Conservation (phyloP, 2,888 invertebrate species). For the Eristalis tenax region DNA sequence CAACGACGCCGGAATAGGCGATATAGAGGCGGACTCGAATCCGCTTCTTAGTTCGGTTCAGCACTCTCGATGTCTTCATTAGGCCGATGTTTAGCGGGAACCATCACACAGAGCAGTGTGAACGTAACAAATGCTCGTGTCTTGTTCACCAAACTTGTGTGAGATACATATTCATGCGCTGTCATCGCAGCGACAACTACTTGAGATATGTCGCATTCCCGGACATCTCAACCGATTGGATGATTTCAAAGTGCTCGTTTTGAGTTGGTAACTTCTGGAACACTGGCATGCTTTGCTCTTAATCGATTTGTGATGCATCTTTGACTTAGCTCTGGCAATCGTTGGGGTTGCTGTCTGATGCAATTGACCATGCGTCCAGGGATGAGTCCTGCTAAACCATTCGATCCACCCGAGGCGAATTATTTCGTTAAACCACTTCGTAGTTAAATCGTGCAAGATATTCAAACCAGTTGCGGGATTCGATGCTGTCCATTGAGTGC, state of each 20-base stretch:
- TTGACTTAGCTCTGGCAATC: background rate
- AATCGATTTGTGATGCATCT: background rate
- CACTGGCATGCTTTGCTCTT: background rate
- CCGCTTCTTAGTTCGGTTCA: slow-evolving; percentile 34
- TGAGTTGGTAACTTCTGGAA: background rate
- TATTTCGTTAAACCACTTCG: too few relatives aligned
- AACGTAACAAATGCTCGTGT: slow-evolving; percentile 68
- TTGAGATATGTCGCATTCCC: background rate
- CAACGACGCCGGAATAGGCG: background rate
- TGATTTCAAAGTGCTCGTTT: background rate
- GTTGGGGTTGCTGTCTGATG: background rate
- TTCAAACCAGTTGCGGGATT: background rate
- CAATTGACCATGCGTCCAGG: background rate
- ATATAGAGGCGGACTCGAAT: slow-evolving; percentile 37
- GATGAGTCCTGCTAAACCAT: background rate
- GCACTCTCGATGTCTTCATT: slow-evolving; percentile 52
- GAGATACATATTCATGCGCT: slow-evolving; percentile 37
- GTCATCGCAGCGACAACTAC: slow-evolving; percentile 21
- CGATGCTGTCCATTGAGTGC: background rate
- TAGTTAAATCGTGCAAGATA: too few relatives aligned
- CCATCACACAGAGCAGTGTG: slow-evolving; percentile 45
- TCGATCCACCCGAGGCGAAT: background rate
- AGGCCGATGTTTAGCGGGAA: slow-evolving; percentile 54
- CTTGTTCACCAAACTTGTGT: slow-evolving; percentile 51
- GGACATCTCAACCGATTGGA: background rate